Evolutionary conservation across 2,888 invertebrate species (phyloP).

Genomic region (Neoascia interrupta): DNA sequence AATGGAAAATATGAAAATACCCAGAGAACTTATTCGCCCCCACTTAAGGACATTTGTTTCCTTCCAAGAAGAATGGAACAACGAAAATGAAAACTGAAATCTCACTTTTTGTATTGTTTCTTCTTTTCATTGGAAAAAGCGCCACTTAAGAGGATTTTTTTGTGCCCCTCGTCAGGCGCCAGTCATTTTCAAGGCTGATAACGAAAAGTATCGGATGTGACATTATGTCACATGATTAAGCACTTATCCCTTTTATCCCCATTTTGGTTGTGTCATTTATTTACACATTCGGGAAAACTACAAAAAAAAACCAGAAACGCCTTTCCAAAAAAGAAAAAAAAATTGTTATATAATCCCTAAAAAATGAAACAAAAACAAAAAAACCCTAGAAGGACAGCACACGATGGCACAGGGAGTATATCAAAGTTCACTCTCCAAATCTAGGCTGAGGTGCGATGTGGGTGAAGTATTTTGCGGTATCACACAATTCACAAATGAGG

Average conservation of each 20-base stretch:
- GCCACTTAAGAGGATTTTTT: too few relatives aligned
- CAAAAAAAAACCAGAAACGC: not conserved
- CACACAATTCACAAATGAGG: slow-evolving; percentile 29
- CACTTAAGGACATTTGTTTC: too few relatives aligned
- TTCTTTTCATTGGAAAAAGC: too few relatives aligned
- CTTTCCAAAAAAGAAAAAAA: not conserved
- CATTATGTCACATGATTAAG: slow-evolving; percentile 37
- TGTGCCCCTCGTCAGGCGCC: too few relatives aligned
- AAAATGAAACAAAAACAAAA: too few relatives aligned
- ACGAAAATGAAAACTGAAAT: too few relatives aligned
- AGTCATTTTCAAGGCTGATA: too few relatives aligned
- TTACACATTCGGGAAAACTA: slow-evolving; percentile 11
- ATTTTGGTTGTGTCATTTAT: slow-evolving; percentile 43
- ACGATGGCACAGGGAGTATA: slow-evolving; percentile 11
- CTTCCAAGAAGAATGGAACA: too few relatives aligned
- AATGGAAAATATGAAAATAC: too few relatives aligned
- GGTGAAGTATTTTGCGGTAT: slow-evolving; percentile 67
- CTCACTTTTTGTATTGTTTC: too few relatives aligned
- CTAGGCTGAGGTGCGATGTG: slow-evolving; percentile 59
- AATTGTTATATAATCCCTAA: not conserved
- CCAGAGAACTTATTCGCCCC: too few relatives aligned
- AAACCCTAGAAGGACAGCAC: not conserved
- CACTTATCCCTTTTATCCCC: slow-evolving; percentile 42
- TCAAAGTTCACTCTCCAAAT: slow-evolving; percentile 27
- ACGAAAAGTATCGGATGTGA: too few relatives aligned